phyloP scores from a whole-genome alignment of 2,888 invertebrate genomes.

The Eueremaeus valkanovi region DNA sequence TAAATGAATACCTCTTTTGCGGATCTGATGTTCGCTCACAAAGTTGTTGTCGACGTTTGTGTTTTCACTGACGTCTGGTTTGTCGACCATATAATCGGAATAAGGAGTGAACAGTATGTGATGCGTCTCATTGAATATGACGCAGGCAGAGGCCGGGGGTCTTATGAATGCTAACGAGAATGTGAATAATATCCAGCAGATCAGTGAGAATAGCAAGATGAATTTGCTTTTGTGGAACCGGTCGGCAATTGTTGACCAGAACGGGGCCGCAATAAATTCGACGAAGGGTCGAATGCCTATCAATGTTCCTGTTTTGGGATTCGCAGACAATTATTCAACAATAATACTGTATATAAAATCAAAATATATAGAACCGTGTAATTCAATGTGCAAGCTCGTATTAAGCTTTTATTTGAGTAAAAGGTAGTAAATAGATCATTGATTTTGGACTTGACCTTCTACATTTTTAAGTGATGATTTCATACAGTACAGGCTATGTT shows the following conservation, averaged over 20 bases:
- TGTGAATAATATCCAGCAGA: constrained; percentile 95
- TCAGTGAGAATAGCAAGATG: constrained; percentile 79
- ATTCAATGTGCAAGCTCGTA: too few relatives aligned
- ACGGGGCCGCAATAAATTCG: constrained; percentile 93
- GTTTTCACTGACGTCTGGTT: constrained; percentile 11
- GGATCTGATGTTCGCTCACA: not conserved
- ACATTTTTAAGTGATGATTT: too few relatives aligned
- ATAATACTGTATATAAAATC: too few relatives aligned
- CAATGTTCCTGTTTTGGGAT: constrained; percentile 49
- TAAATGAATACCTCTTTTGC: constrained; percentile 30
- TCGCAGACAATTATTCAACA: too few relatives aligned
- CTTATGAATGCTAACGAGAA: constrained; percentile 91
- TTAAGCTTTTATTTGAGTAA: too few relatives aligned
- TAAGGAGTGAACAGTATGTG: constrained; percentile 52
- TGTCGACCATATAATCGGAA: constrained; percentile 26
- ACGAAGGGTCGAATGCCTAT: constrained; percentile 95
- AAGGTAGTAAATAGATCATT: too few relatives aligned
- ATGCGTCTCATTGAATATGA: constrained; percentile 62
- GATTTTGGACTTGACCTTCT: too few relatives aligned
- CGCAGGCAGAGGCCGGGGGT: constrained; percentile 86
- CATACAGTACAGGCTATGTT: too few relatives aligned
- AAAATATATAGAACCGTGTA: too few relatives aligned
- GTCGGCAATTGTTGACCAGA: constrained; percentile 95
- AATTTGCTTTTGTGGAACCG: constrained; percentile 76
- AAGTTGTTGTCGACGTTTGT: not conserved